These are phyloP conservation scores for Trichonephila clavipes DNA, from an alignment of 1,140 invertebrate genomes.

Conservation along the genomic window DNA sequence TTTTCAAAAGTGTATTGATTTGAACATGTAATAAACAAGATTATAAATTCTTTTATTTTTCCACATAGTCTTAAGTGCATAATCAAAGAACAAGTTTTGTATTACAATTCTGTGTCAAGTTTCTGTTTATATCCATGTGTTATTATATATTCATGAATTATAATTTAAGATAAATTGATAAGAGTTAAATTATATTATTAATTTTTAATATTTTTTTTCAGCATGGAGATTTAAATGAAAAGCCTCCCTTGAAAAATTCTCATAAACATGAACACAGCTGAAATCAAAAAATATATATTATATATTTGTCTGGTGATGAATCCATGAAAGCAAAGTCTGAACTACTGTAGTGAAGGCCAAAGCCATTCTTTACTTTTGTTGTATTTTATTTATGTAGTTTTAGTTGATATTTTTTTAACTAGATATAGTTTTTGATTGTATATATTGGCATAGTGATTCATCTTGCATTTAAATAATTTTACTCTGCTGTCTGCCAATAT, in stretches of 20 bases:
- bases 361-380: conserved; percentile 20
- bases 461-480: conserved; percentile 20
- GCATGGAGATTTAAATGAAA: conserved; percentile 52
- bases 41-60: no score
- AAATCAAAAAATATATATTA: not conserved
- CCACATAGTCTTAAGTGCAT: no score
- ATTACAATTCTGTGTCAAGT: no score
- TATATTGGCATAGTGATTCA: not conserved
- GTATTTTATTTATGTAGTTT: conserved; percentile 43
- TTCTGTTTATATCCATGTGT: no score
- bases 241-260: conserved; percentile 10
- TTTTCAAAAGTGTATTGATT: no score
- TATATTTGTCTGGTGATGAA: not conserved
- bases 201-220: not conserved
- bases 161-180: no score
- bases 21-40: no score
- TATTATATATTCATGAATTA: no score
- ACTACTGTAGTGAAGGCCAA: conserved; percentile 25
- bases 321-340: conserved; percentile 36
- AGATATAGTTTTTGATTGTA: not conserved
- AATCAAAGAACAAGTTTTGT: no score
- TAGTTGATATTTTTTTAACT: not conserved
- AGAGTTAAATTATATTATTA: no score
- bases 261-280: conserved; percentile 66
- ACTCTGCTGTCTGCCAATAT: conserved; percentile 35